Evolutionary conservation across 1,140 invertebrate genomes (phyloP).

Genomic region (Bilobella aurantiaca): DNA sequence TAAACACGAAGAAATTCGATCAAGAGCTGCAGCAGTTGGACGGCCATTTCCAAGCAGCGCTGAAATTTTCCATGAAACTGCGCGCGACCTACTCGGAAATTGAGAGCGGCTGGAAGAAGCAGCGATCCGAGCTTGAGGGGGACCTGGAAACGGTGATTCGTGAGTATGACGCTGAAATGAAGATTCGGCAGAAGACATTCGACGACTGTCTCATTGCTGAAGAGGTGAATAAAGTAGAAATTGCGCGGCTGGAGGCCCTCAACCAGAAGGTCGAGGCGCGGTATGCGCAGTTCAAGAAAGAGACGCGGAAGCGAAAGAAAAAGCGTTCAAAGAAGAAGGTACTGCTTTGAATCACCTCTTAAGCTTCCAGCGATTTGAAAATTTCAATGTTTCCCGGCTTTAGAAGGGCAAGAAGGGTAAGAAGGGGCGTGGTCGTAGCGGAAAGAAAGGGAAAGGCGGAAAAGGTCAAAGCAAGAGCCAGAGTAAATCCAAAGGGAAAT

Average conservation of each 20-base stretch:
- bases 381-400: not conserved
- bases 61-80: conserved; percentile 5
- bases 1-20: conserved; percentile 4
- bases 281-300: not conserved
- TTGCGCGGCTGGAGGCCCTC: not conserved
- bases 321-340: not conserved
- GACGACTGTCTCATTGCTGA: not conserved
- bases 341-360: not conserved
- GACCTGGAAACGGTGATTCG: not conserved
- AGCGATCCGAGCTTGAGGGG: not conserved
- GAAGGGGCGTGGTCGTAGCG: not conserved
- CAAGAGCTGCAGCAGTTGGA: conserved; percentile 9
- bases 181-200: not conserved
- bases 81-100: conserved; percentile 4
- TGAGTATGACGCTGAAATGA: conserved; percentile 17
- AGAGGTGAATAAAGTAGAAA: not conserved
- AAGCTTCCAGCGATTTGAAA: not conserved
- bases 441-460: not conserved
- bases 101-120: not conserved
- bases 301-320: not conserved
- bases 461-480: not conserved
- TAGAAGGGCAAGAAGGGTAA: conserved; percentile 6
- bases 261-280: not conserved
- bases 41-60: not conserved
- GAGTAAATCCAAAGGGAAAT: conserved; percentile 1